These are phyloP conservation scores for Ovis aries DNA, from an alignment of 2,113 vertebrate genomes.

Conservation along the genomic window DNA sequence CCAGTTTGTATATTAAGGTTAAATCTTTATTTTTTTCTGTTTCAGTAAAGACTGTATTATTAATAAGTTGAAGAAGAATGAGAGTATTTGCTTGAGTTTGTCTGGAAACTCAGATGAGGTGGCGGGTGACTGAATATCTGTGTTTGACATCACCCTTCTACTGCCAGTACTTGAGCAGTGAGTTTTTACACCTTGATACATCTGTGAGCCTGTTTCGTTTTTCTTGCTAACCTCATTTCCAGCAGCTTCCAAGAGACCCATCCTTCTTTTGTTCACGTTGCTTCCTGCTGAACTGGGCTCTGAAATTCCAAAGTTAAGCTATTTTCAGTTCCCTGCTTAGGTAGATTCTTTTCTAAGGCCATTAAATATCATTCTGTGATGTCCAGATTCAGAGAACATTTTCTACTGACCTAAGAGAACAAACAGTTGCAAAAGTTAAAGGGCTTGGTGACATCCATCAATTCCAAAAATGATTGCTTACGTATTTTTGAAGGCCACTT, in stretches of 20 bases:
- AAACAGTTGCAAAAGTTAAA: background rate
- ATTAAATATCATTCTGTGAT: background rate
- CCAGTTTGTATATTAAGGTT: background rate
- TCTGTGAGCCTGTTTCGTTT: constrained; percentile 2
- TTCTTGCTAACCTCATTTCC: constrained; percentile 7
- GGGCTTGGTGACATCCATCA: background rate
- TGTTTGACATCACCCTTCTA: background rate
- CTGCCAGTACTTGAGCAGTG: background rate
- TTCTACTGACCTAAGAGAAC: background rate
- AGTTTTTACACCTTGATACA: background rate
- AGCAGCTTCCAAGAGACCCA: background rate
- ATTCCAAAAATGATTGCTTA: background rate
- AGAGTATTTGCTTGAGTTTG: background rate
- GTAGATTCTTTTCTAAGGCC: background rate
- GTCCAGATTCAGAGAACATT: background rate
- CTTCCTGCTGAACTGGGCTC: background rate
- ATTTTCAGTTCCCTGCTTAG: background rate
- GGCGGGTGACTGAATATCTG: background rate
- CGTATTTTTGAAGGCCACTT: background rate
- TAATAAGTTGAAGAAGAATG: background rate
- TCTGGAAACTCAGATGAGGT: background rate
- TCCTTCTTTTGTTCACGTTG: background rate
- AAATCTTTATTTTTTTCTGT: background rate
- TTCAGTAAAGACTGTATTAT: background rate
- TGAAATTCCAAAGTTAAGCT: background rate